phyloP scores from a whole-genome alignment of 1,140 invertebrate species.

The Helicoverpa armigera region DNA sequence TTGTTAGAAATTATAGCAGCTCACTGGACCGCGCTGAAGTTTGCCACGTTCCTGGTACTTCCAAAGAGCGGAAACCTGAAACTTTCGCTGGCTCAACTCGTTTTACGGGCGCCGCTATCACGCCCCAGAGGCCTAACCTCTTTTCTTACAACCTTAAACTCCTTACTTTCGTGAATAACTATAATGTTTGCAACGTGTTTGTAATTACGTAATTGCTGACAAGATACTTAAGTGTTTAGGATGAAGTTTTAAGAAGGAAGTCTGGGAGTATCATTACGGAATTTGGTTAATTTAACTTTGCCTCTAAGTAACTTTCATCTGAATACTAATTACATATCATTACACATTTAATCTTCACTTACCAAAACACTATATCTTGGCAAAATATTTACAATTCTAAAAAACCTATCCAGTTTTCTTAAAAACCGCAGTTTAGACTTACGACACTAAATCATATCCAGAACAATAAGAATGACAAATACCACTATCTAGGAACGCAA shows the following conservation, averaged over 20 bases:
- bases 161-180: constrained; percentile 42
- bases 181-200: constrained; percentile 22
- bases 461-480: too few relatives aligned
- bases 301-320: background rate
- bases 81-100: constrained; percentile 59
- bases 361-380: too few relatives aligned
- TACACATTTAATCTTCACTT: too few relatives aligned
- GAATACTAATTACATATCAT: too few relatives aligned
- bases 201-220: constrained; percentile 32
- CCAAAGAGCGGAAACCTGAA: constrained; percentile 51
- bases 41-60: constrained; percentile 47
- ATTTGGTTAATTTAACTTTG: too few relatives aligned
- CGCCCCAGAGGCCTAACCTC: constrained; percentile 59
- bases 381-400: too few relatives aligned
- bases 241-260: background rate
- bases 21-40: constrained; percentile 54
- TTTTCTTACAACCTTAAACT: constrained; percentile 49
- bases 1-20: constrained; percentile 49
- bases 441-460: too few relatives aligned
- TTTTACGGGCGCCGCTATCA: constrained; percentile 56
- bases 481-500: background rate
- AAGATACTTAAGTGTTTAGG: background rate
- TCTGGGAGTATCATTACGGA: background rate
- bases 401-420: too few relatives aligned
- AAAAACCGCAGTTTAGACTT: too few relatives aligned